Percentiles rank a stretch among this genome's conserved stretches.
These are phyloP conservation scores for Conus ventricosus DNA, from an alignment of 1,140 invertebrate genomes.

Conservation along the genomic window DNA sequence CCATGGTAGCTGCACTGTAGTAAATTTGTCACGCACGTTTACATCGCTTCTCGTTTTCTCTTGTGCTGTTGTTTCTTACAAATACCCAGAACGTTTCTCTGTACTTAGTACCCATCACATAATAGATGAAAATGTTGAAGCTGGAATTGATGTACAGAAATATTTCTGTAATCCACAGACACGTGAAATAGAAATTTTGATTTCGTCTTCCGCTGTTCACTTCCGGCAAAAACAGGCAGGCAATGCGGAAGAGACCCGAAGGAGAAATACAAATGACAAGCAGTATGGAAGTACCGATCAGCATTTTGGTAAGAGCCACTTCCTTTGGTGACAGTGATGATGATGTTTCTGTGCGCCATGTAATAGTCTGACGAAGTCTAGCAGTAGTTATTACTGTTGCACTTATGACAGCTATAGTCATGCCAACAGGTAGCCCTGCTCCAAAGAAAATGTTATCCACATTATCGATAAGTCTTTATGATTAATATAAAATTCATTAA, in stretches of 20 bases:
- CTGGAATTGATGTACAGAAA: not conserved
- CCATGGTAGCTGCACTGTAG: too few relatives aligned
- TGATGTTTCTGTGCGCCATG: not conserved
- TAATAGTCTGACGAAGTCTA: not conserved
- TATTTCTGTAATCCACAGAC: not conserved
- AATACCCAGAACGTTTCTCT: not conserved
- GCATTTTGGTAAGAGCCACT: conserved; percentile 11
- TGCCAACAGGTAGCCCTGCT: not conserved
- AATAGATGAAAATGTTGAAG: conserved; percentile 19
- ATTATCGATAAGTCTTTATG: not conserved
- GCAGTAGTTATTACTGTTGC: not conserved
- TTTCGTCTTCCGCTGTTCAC: not conserved
- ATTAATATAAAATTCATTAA: not conserved
- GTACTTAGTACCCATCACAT: not conserved
- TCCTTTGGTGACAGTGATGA: not conserved
- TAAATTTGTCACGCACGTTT: too few relatives aligned
- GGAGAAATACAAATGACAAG: not conserved
- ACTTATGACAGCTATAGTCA: not conserved
- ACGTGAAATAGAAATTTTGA: not conserved
- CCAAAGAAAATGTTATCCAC: not conserved
- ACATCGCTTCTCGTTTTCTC: too few relatives aligned
- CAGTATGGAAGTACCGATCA: not conserved
- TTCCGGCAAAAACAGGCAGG: not conserved
- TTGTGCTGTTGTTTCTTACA: too few relatives aligned
- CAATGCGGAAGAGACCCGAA: not conserved